Percentiles rank a stretch among this genome's conserved stretches.
These are phyloP conservation scores for Pogonomyrmex barbatus DNA, from an alignment of 1,140 invertebrate species.

Conservation along the genomic window DNA sequence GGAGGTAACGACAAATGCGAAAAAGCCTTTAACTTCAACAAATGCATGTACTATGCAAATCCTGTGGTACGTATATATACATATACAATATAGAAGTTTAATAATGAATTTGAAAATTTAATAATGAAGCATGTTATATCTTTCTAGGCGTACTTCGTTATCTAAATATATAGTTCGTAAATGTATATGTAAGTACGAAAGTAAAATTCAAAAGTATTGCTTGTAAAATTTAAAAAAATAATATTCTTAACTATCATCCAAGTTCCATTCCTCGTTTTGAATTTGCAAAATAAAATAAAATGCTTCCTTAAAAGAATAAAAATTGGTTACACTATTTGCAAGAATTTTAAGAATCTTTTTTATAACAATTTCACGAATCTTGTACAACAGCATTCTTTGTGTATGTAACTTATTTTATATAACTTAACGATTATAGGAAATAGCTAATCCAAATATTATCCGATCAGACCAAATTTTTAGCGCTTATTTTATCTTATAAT, in stretches of 20 bases:
- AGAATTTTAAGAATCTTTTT: neutral
- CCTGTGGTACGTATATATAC: constrained; percentile 66
- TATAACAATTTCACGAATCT: constrained; percentile 18
- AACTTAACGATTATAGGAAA: neutral
- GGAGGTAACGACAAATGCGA: constrained; percentile 65
- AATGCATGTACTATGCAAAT: constrained; percentile 67
- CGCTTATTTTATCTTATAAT: too few relatives aligned
- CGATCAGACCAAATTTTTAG: too few relatives aligned
- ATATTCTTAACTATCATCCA: neutral
- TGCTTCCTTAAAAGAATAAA: neutral
- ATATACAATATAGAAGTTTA: too few relatives aligned
- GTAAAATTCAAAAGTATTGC: neutral
- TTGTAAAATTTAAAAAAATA: constrained; percentile 34
- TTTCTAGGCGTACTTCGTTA: constrained; percentile 65
- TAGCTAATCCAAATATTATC: too few relatives aligned
- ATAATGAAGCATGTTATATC: neutral
- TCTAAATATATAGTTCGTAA: constrained; percentile 27
- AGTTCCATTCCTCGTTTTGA: neutral
- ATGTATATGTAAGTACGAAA: neutral
- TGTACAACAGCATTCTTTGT: constrained; percentile 16
- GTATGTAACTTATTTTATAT: constrained; percentile 41
- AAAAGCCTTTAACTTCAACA: constrained; percentile 61
- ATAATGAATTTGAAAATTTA: too few relatives aligned
- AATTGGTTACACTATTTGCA: constrained; percentile 2
- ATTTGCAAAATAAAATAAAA: constrained; percentile 32